A percentile compares a stretch with the other conserved stretches of the same genome.
phyloP scores from a whole-genome alignment of 2,113 vertebrate species.

The Anser brachyrhynchus region DNA sequence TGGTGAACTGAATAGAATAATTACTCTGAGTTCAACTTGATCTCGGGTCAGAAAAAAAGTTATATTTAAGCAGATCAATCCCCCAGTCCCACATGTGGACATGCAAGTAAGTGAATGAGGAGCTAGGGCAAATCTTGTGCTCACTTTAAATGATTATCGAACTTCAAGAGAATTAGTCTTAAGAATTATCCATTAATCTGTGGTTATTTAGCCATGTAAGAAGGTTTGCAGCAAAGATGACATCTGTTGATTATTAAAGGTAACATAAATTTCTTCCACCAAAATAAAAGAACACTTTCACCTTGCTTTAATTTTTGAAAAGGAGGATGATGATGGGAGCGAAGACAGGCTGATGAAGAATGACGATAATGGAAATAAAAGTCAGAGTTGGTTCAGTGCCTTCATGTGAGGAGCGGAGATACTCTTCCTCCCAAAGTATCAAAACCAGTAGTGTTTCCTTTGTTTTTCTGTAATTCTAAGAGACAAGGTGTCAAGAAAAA shows the following conservation, averaged over 20 bases:
- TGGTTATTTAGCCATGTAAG: not conserved
- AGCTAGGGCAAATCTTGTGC: not conserved
- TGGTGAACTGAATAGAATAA: not conserved
- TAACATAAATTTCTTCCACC: not conserved
- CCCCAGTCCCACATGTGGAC: not conserved
- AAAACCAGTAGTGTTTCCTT: not conserved
- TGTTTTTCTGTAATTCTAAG: not conserved
- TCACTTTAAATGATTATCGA: slow-evolving; percentile 13
- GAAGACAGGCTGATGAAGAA: not conserved
- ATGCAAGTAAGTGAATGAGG: not conserved
- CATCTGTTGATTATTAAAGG: slow-evolving; percentile 35
- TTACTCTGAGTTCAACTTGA: not conserved
- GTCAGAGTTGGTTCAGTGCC: not conserved
- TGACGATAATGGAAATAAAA: not conserved
- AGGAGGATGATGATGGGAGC: not conserved
- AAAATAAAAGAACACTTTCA: slow-evolving; percentile 40
- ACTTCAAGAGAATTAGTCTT: not conserved
- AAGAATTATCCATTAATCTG: not conserved
- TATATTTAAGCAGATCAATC: not conserved
- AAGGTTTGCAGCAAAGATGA: not conserved
- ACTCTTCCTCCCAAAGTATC: slow-evolving; percentile 1
- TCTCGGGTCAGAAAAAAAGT: rapidly evolving
- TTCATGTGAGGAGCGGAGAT: not conserved
- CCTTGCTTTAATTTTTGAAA: slow-evolving; percentile 45
- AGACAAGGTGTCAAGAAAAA: not conserved